These are phyloP conservation scores for Scalopus aquaticus DNA, from an alignment of 2,113 vertebrate genomes.

Conservation along the genomic window DNA sequence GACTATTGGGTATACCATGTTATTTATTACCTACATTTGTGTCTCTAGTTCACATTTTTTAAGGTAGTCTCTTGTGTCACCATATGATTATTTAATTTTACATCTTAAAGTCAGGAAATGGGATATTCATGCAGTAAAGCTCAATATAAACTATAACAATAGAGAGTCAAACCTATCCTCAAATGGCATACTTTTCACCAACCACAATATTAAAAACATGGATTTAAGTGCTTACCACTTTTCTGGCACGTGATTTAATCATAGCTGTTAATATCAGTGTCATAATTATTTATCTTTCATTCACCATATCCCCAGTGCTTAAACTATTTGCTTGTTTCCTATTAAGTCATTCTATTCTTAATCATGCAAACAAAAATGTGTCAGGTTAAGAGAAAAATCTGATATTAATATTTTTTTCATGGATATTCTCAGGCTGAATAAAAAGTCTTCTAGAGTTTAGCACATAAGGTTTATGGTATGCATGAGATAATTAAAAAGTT, in stretches of 20 bases:
- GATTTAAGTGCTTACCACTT: background rate
- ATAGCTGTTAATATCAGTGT: background rate
- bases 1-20: background rate
- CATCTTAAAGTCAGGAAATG: background rate
- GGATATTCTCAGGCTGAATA: background rate
- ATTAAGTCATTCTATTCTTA: background rate
- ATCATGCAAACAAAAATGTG: background rate
- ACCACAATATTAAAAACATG: background rate
- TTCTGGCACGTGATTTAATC: background rate
- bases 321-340: background rate
- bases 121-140: background rate
- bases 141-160: background rate
- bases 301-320: background rate
- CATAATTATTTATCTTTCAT: background rate
- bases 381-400: background rate
- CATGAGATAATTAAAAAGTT: background rate
- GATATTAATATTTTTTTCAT: background rate
- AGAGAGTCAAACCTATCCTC: background rate
- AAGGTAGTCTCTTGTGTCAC: background rate
- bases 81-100: constrained; percentile 44
- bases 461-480: background rate
- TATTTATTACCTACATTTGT: background rate
- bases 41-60: constrained; percentile 1
- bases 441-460: background rate
- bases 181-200: background rate